Evolutionary conservation across 2,113 vertebrate genomes (phyloP), one percentile per base, ranked within the genome.

Genomic region (Paradoxurus hermaphroditus): DNA sequence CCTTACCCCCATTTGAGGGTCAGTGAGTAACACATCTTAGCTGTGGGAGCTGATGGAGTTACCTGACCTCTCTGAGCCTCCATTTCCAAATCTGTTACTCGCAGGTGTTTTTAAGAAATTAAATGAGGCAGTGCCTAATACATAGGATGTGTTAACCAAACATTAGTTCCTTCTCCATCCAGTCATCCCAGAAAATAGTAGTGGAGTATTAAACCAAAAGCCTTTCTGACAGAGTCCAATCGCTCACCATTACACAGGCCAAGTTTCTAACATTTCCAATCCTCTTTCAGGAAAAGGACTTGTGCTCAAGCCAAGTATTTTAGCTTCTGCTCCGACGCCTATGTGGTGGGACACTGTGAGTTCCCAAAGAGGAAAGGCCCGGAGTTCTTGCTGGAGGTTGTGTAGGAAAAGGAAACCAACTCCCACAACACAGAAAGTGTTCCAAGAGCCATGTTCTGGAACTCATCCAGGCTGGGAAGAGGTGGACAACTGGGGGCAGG

Each of bases 351-450:
- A 72, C 98, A 98, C 93, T 99, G 98, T 3, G 94, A 99, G 95
- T 67, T 98, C 13, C 23, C 94, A 23, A 81, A 96, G 86, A 65
- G 95, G 86, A 99, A 97, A 91, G 98, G 92, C 67, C 97, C 96
- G 85, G 98, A 70, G 39, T 99, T 99, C 96, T 56, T 95, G 63
- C 98, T 97, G 94, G 96, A 65, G 97, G 96, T 34, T 78, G 90
- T 95, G 31, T 96, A 3, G 99, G 99, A 96, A 99, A 99, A 68
- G 98, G 98, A 97, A 99, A 98, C 95, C 92, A 98, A 81, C 99
- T 99, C 72, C 65, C 90, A 91, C 90, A 90, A n/a, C 15, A 41
- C 93, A 96, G n/a, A 97, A 86, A 2, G 0, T 16, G 14, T 90
- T 86, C 90, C 91, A 23, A 34, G 95, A 97, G 95, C 75, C 68